A percentile compares a stretch with the other conserved stretches of the same genome.
Evolutionary conservation across 2,888 invertebrate species (phyloP).

Genomic region (Andrena bicolor): DNA sequence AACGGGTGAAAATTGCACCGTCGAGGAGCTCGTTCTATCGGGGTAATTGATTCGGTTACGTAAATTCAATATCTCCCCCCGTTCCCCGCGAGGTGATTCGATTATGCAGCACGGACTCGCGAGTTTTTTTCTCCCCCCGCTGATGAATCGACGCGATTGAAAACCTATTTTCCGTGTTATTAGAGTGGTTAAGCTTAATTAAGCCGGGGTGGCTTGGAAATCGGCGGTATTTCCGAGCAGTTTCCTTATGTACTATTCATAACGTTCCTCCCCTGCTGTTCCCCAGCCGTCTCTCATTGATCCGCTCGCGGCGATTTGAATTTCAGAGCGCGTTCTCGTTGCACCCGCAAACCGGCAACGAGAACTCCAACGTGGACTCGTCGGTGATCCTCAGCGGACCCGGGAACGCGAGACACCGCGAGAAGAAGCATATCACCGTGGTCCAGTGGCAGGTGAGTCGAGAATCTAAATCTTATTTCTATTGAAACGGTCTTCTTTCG

Average conservation of each 20-base stretch:
- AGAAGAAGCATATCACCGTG: constrained; percentile 84
- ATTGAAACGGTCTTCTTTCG: background rate
- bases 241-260: background rate
- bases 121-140: background rate
- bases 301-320: constrained; percentile 35
- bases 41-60: constrained; percentile 48
- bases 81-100: constrained; percentile 13
- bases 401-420: constrained; percentile 85
- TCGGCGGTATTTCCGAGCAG: background rate
- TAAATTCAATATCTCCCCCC: constrained; percentile 31
- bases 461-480: too few species aligned
- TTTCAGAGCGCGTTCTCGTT: constrained; percentile 86
- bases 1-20: constrained; percentile 31
- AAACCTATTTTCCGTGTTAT: constrained; percentile 34
- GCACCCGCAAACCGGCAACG: constrained; percentile 85
- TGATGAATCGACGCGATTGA: background rate
- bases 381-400: constrained; percentile 86
- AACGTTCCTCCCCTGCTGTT: background rate
- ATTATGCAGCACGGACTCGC: constrained; percentile 11
- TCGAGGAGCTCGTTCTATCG: constrained; percentile 12
- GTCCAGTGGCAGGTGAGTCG: constrained; percentile 86
- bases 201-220: background rate
- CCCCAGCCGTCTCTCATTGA: background rate
- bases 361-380: constrained; percentile 77
- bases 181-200: constrained; percentile 17